Evolutionary conservation across 2,888 invertebrate genomes (phyloP), one percentile per base, ranked within the genome.

Genomic region (Cheiracanthium punctorium): DNA sequence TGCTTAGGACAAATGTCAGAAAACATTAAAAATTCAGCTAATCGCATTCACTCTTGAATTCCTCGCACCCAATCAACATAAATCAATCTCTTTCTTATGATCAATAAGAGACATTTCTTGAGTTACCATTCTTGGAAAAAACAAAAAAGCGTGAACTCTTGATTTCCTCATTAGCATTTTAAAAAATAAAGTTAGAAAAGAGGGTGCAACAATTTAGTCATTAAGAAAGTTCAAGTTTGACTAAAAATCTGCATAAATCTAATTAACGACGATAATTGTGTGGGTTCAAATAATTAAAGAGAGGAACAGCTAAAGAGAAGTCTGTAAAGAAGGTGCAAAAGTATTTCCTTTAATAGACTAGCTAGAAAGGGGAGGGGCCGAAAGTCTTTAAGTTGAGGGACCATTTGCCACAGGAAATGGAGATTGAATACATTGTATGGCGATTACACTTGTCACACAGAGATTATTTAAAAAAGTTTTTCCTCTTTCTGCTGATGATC

Each of bases 201-300:
- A 17, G 48, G 48, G 48, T 58, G 48, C 79, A 79, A 70, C 52
- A 79, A 70, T 79, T 79, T 79, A 79, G 52, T 52, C 52, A 79
- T 79, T 79, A 79, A 70, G 70, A 79, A 79, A 79, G 79, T 79
- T 79, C 69, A 67, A 24, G 58, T 64, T 58, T 80, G 20, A 41
- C 80, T 80, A 64, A 80, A 80, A 80, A 80, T 80, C 80, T 80
- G 80, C 80, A 80, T 80, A 80, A 80, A 73, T 73, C 73, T 80
- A 80, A 80, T 80, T 80, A 80, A 72, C 72, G 80, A 43, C 73
- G 80, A 80, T 80, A 80, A 80, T 80, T 72, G 80, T 64, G 73
- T 30, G 65, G 58, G 65, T 73, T 80, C 80, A 80, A 80, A 80
- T 73, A 80, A 80, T 80, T 80, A 80, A 71, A 80, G 80, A 41